Percentiles rank a stretch among this genome's conserved stretches.
These are phyloP conservation scores for Oreohelix idahoensis DNA, from an alignment of 1,140 invertebrate species.

Conservation along the genomic window DNA sequence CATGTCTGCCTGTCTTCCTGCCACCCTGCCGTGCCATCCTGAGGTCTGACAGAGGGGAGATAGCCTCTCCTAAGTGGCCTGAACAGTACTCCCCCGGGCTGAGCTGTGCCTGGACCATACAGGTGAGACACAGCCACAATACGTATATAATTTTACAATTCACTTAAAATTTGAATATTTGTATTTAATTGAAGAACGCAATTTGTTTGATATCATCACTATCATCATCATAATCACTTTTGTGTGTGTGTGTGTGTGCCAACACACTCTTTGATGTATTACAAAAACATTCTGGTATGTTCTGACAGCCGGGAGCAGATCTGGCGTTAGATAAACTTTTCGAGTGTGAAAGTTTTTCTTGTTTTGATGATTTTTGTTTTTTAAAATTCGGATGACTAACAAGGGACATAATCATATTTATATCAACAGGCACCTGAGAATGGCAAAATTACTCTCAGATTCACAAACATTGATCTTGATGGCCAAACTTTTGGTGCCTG, in stretches of 20 bases:
- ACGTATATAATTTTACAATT: too few relatives aligned
- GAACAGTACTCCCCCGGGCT: conserved; percentile 49
- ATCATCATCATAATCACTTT: neutral
- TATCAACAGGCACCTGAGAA: conserved; percentile 36
- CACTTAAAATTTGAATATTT: too few relatives aligned
- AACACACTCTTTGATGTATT: too few relatives aligned
- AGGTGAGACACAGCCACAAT: conserved; percentile 22
- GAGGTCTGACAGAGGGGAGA: conserved; percentile 51
- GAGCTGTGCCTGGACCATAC: conserved; percentile 55
- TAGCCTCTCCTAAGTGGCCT: conserved; percentile 61
- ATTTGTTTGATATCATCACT: neutral
- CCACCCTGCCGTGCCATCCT: conserved; percentile 53
- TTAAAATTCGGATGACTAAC: neutral
- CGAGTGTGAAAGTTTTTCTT: too few relatives aligned
- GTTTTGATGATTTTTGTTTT: neutral
- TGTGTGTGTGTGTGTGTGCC: too few relatives aligned
- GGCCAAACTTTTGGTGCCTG: conserved; percentile 44
- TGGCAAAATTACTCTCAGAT: conserved; percentile 44
- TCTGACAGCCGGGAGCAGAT: too few relatives aligned
- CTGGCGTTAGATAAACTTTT: too few relatives aligned
- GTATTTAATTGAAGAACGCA: neutral
- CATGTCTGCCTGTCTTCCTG: too few relatives aligned
- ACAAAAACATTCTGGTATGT: too few relatives aligned
- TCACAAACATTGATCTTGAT: conserved; percentile 52
- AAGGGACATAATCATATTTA: conserved; percentile 14